Evolutionary conservation across 2,797 vertebrate genomes (phyloP), one percentile per base, ranked within the genome.

Genomic region (Sylvia borin): DNA sequence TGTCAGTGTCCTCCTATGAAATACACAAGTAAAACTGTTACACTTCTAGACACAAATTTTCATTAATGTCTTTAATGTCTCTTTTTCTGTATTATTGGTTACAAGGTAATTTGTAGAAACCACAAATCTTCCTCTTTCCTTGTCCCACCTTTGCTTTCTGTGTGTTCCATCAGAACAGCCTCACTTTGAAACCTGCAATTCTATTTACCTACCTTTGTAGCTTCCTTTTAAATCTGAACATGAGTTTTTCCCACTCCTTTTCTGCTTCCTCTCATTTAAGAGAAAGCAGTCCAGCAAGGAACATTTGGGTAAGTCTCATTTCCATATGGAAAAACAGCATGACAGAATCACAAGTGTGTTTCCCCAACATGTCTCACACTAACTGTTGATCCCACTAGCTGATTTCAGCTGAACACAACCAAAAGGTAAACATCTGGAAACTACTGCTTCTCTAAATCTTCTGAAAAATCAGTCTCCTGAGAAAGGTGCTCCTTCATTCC

Each of bases 101-200:
- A 85, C 40, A 57, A 20, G 22, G 32, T 17, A 62, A 54, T 76
- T 58, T 85, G 38, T 32, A 64, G 47, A 88, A 64, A 47, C 73
- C 7, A 31, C 0, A 0, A 42, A 25, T 50, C 11, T 64, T 75
- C 29, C n/a, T 70, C 21, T 73, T 85, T 71, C 15, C 10, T 26
- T 74, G 34, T 57, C 45, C 25, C 60, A 51, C n/a, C 31, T 72
- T 66, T 48, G 7, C 7, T 88, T 88, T 81, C 50, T 62, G 2
- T 11, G 29, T n/a, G 20, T 32, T n/a, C 18, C 31, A 42, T 31
- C 16, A 64, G 55, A 90, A 43, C 9, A 66, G 8, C 73, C 13
- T 45, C n/a, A 61, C 8, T 76, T 57, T 45, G 34, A 80, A 81
- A 85, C 36, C 24, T 19, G 3, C 8, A 67, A 2, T 32, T 92